Conservation (phyloP, 2,888 invertebrate species). For the Automeris io region DNA sequence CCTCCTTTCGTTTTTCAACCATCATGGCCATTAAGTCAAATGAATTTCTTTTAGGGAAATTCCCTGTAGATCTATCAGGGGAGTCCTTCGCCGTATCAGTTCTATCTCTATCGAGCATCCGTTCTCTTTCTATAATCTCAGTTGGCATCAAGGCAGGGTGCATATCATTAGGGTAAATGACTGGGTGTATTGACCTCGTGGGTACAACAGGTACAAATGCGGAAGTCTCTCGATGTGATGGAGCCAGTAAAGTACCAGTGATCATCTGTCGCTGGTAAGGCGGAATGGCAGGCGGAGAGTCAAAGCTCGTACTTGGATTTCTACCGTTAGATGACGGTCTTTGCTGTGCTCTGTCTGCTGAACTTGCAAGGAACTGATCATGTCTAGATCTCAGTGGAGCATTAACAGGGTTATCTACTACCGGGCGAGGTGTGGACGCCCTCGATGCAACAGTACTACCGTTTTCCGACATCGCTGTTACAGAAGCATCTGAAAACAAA, state of each 20-base stretch:
- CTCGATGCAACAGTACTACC: constrained; percentile 60
- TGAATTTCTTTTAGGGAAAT: constrained; percentile 69
- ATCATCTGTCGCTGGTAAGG: constrained; percentile 82
- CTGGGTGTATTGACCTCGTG: constrained; percentile 83
- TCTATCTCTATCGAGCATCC: constrained; percentile 66
- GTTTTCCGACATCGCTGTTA: constrained; percentile 68
- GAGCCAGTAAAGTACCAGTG: constrained; percentile 59
- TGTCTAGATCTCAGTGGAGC: constrained; percentile 72
- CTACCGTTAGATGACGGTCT: constrained; percentile 72
- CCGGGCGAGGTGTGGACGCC: constrained; percentile 71
- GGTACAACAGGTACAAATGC: constrained; percentile 94
- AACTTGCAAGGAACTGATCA: constrained; percentile 78
- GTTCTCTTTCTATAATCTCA: constrained; percentile 77
- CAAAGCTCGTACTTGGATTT: constrained; percentile 74
- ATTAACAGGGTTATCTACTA: constrained; percentile 60
- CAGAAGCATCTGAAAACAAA: constrained; percentile 52
- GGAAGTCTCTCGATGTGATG: constrained; percentile 85
- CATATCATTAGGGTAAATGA: constrained; percentile 83
- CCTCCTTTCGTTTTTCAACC: constrained; percentile 91
- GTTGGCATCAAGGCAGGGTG: constrained; percentile 80
- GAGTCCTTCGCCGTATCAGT: constrained; percentile 69
- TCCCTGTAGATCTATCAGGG: constrained; percentile 60
- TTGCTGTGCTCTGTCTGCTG: constrained; percentile 64
- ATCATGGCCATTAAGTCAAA: constrained; percentile 93
- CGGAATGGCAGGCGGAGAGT: constrained; percentile 73